Conservation (phyloP, 2,113 vertebrate species). For the Acanthisitta chloris region DNA sequence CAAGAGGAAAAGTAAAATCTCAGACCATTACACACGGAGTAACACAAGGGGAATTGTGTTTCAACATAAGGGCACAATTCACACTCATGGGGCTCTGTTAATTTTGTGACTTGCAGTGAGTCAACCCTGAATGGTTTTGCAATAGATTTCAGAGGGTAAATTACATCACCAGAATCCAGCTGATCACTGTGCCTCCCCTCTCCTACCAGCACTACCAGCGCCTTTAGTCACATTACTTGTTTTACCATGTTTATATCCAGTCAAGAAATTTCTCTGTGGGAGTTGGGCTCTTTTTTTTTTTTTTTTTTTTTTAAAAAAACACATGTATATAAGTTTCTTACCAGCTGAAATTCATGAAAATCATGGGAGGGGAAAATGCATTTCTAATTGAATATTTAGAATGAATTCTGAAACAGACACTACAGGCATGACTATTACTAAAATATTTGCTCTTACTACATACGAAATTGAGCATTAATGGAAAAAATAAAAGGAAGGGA, state of each 20-base stretch:
- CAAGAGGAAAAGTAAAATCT: neutral
- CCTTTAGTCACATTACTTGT: neutral
- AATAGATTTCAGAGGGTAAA: neutral
- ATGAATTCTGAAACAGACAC: neutral
- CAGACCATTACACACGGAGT: neutral
- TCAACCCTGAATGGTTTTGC: neutral
- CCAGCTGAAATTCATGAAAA: neutral
- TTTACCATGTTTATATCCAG: neutral
- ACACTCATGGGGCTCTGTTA: neutral
- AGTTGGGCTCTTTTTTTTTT: neutral
- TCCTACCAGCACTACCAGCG: neutral
- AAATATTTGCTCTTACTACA: neutral
- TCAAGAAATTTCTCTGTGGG: neutral
- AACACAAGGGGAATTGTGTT: neutral
- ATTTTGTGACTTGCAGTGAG: neutral
- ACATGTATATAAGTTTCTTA: neutral
- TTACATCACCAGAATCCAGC: neutral
- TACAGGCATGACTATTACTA: neutral
- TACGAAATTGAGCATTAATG: neutral
- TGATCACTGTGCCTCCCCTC: neutral
- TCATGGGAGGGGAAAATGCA: neutral
- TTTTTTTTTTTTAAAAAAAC: neutral
- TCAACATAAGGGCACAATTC: neutral
- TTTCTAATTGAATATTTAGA: neutral
- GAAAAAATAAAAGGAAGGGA: neutral